phyloP scores from a whole-genome alignment of 2,888 invertebrate species.

The Rotaria sp. region DNA sequence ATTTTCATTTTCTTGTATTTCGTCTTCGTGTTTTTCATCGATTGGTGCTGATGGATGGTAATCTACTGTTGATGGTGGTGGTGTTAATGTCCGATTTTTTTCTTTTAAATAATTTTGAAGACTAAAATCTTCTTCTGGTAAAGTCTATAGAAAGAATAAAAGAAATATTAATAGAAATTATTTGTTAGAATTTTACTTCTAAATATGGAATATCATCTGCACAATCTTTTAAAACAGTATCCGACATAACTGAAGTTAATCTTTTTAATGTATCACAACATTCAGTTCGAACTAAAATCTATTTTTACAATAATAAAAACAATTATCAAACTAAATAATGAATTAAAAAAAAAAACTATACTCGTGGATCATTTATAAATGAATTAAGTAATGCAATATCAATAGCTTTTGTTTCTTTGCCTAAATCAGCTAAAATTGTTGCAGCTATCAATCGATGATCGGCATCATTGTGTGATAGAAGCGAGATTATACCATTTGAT shows the following conservation, averaged over 20 bases:
- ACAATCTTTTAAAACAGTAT: neutral
- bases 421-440: neutral
- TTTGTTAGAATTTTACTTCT: neutral
- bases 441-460: neutral
- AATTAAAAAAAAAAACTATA: neutral
- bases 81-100: neutral
- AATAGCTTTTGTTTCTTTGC: neutral
- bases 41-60: neutral
- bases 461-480: neutral
- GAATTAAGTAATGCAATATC: slow-evolving; percentile 11
- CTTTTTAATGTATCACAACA: slow-evolving; percentile 25
- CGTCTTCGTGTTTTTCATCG: neutral
- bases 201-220: neutral
- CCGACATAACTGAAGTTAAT: neutral
- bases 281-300: slow-evolving; percentile 28
- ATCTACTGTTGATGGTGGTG: neutral
- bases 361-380: slow-evolving; percentile 14
- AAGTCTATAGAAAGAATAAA: neutral
- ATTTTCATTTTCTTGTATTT: neutral
- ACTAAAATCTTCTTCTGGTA: neutral
- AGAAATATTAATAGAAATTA: neutral
- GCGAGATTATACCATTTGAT: neutral
- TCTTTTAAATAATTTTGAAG: neutral
- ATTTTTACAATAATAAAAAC: neutral
- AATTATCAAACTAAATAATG: neutral